Evolutionary conservation across 2,113 vertebrate genomes (phyloP).

Genomic region (Guaruba guarouba): DNA sequence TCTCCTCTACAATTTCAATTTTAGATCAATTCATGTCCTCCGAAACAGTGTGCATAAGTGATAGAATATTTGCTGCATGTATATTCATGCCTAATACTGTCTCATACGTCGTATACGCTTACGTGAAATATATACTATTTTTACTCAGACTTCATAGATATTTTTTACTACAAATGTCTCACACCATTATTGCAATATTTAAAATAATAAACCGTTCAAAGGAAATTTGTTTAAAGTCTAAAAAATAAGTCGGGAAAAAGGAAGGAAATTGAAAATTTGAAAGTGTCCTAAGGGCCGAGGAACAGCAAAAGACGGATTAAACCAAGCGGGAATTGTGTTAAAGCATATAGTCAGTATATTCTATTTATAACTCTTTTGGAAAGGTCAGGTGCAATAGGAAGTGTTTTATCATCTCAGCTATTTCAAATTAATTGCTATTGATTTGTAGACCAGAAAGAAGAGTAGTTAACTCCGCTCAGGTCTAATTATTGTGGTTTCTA

Average conservation of each 20-base stretch:
- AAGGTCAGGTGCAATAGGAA: slow-evolving; percentile 17
- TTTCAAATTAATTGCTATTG: slow-evolving; percentile 56
- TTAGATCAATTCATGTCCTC: neutral
- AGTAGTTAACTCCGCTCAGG: slow-evolving; percentile 8
- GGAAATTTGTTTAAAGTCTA: neutral
- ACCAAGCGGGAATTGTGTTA: neutral
- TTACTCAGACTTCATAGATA: neutral
- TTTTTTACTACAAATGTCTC: neutral
- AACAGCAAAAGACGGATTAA: neutral
- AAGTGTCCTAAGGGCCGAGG: neutral
- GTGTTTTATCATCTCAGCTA: slow-evolving; percentile 23
- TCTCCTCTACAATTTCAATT: slow-evolving; percentile 9
- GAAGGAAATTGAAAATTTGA: neutral
- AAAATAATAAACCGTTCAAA: neutral
- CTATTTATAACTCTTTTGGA: neutral
- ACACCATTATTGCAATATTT: neutral
- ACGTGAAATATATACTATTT: neutral
- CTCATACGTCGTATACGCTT: neutral
- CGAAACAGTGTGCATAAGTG: neutral
- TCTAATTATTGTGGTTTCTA: slow-evolving; percentile 34
- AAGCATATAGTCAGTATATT: neutral
- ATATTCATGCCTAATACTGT: neutral
- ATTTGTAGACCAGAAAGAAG: slow-evolving; percentile 46
- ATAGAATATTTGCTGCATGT: neutral
- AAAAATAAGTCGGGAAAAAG: neutral